A percentile compares a stretch with the other conserved stretches of the same genome.
phyloP scores from a whole-genome alignment of 2,888 invertebrate genomes.

The Catocala sponsa region DNA sequence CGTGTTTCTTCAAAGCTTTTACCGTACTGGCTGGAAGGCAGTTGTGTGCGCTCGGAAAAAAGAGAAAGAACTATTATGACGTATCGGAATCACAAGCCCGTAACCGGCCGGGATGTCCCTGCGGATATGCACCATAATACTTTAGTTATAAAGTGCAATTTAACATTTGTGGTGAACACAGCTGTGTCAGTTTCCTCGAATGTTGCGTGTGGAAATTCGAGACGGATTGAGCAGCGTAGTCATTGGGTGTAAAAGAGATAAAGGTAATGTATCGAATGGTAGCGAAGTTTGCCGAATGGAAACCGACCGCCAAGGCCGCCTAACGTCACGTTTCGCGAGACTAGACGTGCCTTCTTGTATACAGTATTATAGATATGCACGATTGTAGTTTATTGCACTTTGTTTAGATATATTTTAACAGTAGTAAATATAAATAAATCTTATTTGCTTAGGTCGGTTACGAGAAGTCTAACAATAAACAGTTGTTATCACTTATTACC shows the following conservation, averaged over 20 bases:
- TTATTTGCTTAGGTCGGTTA: constrained; percentile 21
- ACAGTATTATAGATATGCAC: constrained; percentile 53
- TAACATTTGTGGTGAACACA: constrained; percentile 56
- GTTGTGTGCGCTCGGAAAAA: constrained; percentile 78
- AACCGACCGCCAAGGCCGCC: constrained; percentile 83
- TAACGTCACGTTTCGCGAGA: constrained; percentile 82
- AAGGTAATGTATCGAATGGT: constrained; percentile 57
- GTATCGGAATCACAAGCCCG: constrained; percentile 64
- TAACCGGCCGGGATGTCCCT: constrained; percentile 50
- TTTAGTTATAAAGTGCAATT: constrained; percentile 63
- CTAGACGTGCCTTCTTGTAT: constrained; percentile 77
- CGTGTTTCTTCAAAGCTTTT: constrained; percentile 72
- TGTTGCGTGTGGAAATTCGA: constrained; percentile 81
- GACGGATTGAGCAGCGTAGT: constrained; percentile 68
- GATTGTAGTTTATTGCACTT: constrained; percentile 74
- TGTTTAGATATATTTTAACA: constrained; percentile 38
- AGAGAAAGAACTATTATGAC: constrained; percentile 83
- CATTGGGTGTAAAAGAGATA: constrained; percentile 79
- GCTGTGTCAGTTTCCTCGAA: constrained; percentile 83
- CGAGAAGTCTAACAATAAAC: constrained; percentile 12
- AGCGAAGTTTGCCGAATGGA: constrained; percentile 72
- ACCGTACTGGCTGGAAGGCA: constrained; percentile 82
- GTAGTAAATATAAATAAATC: constrained; percentile 19
- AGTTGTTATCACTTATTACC: constrained; percentile 26
- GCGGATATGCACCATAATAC: constrained; percentile 57